Evolutionary conservation across 2,888 invertebrate species (phyloP), one percentile per base, ranked within the genome.

Genomic region (Xylocampa areola): DNA sequence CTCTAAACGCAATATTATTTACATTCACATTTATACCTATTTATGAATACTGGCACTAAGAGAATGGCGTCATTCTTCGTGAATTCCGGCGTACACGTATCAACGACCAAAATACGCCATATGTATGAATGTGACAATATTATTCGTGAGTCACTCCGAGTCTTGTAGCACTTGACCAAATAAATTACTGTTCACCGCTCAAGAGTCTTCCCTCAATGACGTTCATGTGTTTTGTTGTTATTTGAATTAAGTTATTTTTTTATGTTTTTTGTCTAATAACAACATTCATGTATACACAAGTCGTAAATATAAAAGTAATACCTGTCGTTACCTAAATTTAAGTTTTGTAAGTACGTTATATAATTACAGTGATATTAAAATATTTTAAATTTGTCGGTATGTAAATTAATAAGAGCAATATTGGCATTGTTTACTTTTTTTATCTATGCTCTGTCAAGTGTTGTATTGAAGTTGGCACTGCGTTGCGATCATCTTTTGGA

Each of bases 1-100:
- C 33, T 52, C 30, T 37, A 54, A 55, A 39, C 55, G 50, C 49
- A 73, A 57, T 58, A 58, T 45, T 50, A 57, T 47, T 53, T 51
- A 67, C 65, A 61, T 68, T 57, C 39, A 45, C 51, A 52, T 59
- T 57, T 49, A 44, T 70, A 65, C 50, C 51, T 62, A 68, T 48
- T 32, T 51, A 53, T 52, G 65, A 70, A 79, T 76, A 77, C 79
- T 79, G 80, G 78, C 81, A 84, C 83, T 78, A 81, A 85, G 82
- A 88, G 85, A 86, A 91, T 92, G 89, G 88, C 91, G 90, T 90
- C 91, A 92, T 90, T 86, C 87, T 86, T 83, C 74, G 81, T 81
- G 84, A 90, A 89, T 89, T 85, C 82, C 82, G 81, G 72, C 81
- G 84, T 84, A 86, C 86, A 84, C 83, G 85, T 87, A 90, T 87